Percentiles rank a stretch among this genome's conserved stretches.
phyloP scores from a whole-genome alignment of 2,113 vertebrate genomes.

The Protobothrops flavoviridis region DNA sequence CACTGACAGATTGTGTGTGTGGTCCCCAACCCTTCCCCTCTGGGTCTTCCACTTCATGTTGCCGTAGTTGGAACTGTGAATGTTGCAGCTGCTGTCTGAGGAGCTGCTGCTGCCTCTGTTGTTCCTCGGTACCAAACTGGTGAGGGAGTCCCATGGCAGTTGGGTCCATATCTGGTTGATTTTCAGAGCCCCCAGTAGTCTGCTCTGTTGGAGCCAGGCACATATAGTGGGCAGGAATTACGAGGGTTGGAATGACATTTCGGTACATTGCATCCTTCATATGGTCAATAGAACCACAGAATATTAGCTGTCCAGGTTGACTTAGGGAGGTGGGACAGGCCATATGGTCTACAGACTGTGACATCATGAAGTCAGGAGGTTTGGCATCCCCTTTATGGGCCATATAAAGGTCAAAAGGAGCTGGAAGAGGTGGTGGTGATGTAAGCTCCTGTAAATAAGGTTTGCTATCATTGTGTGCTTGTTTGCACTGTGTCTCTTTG shows the following conservation, averaged over 20 bases:
- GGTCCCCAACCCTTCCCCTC: constrained; percentile 81
- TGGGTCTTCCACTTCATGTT: constrained; percentile 68
- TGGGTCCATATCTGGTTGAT: constrained; percentile 72
- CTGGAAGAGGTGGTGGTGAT: constrained; percentile 76
- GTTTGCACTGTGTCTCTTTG: constrained; percentile 73
- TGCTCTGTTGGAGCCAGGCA: constrained; percentile 75
- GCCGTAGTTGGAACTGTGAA: constrained; percentile 60
- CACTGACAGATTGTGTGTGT: constrained; percentile 74
- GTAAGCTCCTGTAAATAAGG: constrained; percentile 81
- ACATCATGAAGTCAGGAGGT: constrained; percentile 83
- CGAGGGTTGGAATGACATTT: constrained; percentile 90
- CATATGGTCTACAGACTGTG: constrained; percentile 81
- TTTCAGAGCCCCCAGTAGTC: constrained; percentile 70
- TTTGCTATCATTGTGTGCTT: constrained; percentile 76
- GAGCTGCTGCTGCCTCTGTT: constrained; percentile 60
- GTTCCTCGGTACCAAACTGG: constrained; percentile 70
- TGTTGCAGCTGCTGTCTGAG: constrained; percentile 47
- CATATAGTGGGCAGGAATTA: constrained; percentile 95
- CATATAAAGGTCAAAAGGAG: constrained; percentile 73
- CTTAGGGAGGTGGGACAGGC: constrained; percentile 84
- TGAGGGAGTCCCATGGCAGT: constrained; percentile 58
- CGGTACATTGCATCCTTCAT: constrained; percentile 93
- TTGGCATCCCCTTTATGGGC: constrained; percentile 79
- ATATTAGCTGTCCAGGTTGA: constrained; percentile 87
- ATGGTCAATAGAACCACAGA: constrained; percentile 91